Evolutionary conservation across 2,888 invertebrate genomes (phyloP), one percentile per base, ranked within the genome.

Genomic region (Polymixis lichenea): DNA sequence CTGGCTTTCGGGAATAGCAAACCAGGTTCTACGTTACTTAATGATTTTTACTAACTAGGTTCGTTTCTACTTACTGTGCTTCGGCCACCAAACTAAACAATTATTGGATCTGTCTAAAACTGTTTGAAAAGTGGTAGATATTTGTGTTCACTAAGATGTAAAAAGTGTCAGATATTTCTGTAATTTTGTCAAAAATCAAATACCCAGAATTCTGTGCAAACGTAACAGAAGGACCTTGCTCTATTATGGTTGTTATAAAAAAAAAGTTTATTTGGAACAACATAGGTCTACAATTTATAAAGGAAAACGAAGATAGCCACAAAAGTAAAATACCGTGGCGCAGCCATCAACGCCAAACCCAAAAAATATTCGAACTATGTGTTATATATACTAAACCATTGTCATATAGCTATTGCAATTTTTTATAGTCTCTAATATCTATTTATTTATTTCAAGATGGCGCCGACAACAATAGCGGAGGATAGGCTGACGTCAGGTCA

Each of bases 401-500:
- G 6, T 38, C 5, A 38, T 38, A 5, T 38, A 38, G 38, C 4
- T 4, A n/a, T n/a, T n/a, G n/a, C n/a, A n/a, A n/a, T n/a, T n/a
- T n/a, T n/a, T n/a, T n/a, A n/a, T n/a, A n/a, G n/a, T 38, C 38
- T 38, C 8, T 61, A 53, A 79, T 0, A 0, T 19, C 1, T 7
- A 19, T 55, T n/a, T 49, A 0, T 64, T 32, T 15, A 64, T 69
- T 81, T 68, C 2, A 85, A 95, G 95, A 96, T 96, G 96, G 94
- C 96, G 81, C 94, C 95, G 86, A 93, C 92, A 80, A 90, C 91
- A 77, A 88, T 92, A 81, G 88, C 94, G 1, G 95, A 95, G 80
- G 96, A 96, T 87, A 93, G 96, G 79, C 91, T 95, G 91, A 95
- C 95, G 83, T 96, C 97, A 53, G 97, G 97, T 61, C 95, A 96